These are phyloP conservation scores for Zalophus californianus DNA, from an alignment of 2,797 vertebrate species.

Conservation along the genomic window DNA sequence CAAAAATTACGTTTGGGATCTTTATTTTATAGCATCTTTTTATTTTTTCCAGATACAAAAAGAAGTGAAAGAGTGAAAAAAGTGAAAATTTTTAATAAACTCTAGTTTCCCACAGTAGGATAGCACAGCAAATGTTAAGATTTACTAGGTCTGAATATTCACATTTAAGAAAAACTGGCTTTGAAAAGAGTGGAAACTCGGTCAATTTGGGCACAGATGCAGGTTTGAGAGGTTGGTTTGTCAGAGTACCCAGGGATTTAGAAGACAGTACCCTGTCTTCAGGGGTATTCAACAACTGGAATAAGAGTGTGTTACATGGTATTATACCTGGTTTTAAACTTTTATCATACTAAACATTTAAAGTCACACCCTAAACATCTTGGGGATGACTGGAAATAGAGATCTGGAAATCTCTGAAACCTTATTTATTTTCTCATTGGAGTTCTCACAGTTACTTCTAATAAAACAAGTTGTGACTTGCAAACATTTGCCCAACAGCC, in stretches of 20 bases:
- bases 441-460: slow-evolving; percentile 73
- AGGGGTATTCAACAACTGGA: slow-evolving; percentile 33
- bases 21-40: slow-evolving; percentile 58
- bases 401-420: slow-evolving; percentile 72
- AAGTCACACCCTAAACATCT: slow-evolving; percentile 69
- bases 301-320: background rate
- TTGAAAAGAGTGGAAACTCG: slow-evolving; percentile 9
- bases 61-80: background rate
- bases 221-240: slow-evolving; percentile 58
- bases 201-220: background rate
- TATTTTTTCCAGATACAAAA: slow-evolving; percentile 40
- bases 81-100: slow-evolving; percentile 47
- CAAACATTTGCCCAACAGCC: slow-evolving; percentile 71
- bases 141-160: slow-evolving; percentile 52
- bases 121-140: slow-evolving; percentile 32
- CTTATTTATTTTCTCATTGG: slow-evolving; percentile 65
- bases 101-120: background rate
- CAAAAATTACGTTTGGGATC: slow-evolving; percentile 53
- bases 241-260: background rate
- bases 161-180: slow-evolving; percentile 47
- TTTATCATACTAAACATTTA: slow-evolving; percentile 59
- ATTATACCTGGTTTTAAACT: slow-evolving; percentile 72
- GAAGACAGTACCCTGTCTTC: background rate
- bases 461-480: slow-evolving; percentile 78
- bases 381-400: slow-evolving; percentile 69